Percentiles rank a stretch among this genome's conserved stretches.
Evolutionary conservation across 2,888 invertebrate genomes (phyloP).

Genomic region (Mesoligia furuncula): DNA sequence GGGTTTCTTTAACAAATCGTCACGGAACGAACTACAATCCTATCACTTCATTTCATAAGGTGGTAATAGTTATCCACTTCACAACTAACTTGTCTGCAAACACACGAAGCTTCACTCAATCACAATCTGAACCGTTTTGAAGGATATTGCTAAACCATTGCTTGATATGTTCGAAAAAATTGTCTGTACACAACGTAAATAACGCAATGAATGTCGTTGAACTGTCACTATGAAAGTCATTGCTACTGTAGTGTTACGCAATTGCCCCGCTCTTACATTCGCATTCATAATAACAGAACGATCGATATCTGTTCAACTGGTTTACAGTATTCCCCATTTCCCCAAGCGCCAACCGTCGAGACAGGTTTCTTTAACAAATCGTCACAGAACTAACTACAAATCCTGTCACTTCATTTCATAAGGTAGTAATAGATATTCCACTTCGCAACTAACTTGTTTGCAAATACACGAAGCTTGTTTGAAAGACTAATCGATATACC

Average conservation of each 20-base stretch:
- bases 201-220: not conserved
- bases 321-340: slow-evolving; percentile 25
- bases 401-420: slow-evolving; percentile 21
- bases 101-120: not conserved
- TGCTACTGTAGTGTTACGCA: not conserved
- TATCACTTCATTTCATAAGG: slow-evolving; percentile 18
- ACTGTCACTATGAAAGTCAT: not conserved
- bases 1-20: slow-evolving; percentile 17
- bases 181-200: not conserved
- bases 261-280: not conserved
- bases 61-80: slow-evolving; percentile 25
- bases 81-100: slow-evolving; percentile 17
- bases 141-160: not conserved
- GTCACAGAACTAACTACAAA: not conserved
- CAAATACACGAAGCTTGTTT: slow-evolving; percentile 4
- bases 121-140: not conserved
- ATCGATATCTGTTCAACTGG: slow-evolving; percentile 25
- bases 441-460: slow-evolving; percentile 16
- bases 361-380: slow-evolving; percentile 20
- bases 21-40: too few relatives aligned
- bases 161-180: not conserved
- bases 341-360: slow-evolving; percentile 21
- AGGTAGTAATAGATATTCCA: slow-evolving; percentile 26
- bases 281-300: slow-evolving; percentile 12
- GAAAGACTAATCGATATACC: slow-evolving; percentile 31